phyloP scores from a whole-genome alignment of 1,140 invertebrate genomes.

The Andrena cerasifolii region DNA sequence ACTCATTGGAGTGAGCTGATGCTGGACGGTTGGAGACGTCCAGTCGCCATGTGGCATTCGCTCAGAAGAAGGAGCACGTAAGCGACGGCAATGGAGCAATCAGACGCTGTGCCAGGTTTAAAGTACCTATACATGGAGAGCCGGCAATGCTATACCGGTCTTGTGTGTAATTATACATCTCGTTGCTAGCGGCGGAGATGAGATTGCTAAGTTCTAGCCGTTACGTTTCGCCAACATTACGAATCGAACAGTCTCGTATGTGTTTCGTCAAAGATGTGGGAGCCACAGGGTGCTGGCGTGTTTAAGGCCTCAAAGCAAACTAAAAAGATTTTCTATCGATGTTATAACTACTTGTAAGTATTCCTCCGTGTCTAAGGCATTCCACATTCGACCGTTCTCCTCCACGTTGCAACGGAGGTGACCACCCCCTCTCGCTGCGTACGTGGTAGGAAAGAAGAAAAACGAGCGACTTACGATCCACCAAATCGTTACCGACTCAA shows the following conservation, averaged over 20 bases:
- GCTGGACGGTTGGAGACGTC: conserved; percentile 90
- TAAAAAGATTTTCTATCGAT: conserved; percentile 35
- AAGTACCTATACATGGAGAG: conserved; percentile 24
- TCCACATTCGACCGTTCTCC: conserved; percentile 40
- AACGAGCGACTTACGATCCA: conserved; percentile 4
- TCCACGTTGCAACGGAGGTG: not conserved
- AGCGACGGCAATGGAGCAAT: not conserved
- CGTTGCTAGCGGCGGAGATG: not conserved
- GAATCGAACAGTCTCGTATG: not conserved
- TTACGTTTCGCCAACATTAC: not conserved
- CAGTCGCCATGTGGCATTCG: conserved; percentile 93
- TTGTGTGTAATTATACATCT: not conserved
- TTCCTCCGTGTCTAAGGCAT: not conserved
- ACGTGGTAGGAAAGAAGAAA: not conserved
- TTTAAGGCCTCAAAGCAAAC: conserved; percentile 32
- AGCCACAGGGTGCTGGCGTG: conserved; percentile 36
- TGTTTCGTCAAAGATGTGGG: not conserved
- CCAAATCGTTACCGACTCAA: conserved; percentile 1
- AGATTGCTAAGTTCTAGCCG: not conserved
- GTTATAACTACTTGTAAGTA: conserved; percentile 31
- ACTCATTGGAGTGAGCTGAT: conserved; percentile 93
- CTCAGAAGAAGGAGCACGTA: conserved; percentile 83
- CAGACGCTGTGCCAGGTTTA: not conserved
- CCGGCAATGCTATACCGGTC: not conserved
- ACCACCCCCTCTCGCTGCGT: not conserved